Evolutionary conservation across 2,888 invertebrate species (phyloP), one percentile per base, ranked within the genome.

Genomic region (Helicoverpa assulta): DNA sequence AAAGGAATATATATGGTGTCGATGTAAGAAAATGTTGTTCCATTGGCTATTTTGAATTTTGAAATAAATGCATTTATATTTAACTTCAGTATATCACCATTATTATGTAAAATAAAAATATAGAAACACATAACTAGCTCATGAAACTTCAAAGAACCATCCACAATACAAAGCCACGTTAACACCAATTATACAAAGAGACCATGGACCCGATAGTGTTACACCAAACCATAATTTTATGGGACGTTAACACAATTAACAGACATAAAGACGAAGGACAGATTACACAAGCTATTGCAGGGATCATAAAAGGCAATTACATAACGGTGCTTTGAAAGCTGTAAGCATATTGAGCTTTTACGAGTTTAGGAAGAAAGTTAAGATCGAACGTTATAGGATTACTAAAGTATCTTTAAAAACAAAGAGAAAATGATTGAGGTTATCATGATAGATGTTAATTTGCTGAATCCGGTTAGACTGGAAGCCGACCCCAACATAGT

Each of bases 281-380:
- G 85, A 88, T 90, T 90, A 86, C 89, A 85, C 85, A 89, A 90
- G 87, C 85, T 71, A 83, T 86, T 69, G 79, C 64, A 73, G 83
- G 73, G 80, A 88, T 85, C 87, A 87, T 90, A 87, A 88, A 91
- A 86, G 86, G 85, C 83, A 81, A 88, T 92, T 91, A 89, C 89
- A 87, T 87, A 90, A 92, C 70, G 77, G 85, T 79, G 88, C 87
- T 91, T 87, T 87, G 84, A 90, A 89, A 90, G 86, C 78, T 78
- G 83, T 83, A 82, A 81, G 80, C 80, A 80, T 88, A 86, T 89
- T 82, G 81, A 84, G 83, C 86, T 89, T 88, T 90, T 88, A 87
- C 87, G 88, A 79, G 75, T 80, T 66, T 16, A 80, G 78, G 80
- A 84, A 83, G 83, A 85, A 86, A 85, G 84, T 3, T 26, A 4